Conservation (phyloP, 1,140 invertebrate species). For the Lasaia peninsularis region DNA sequence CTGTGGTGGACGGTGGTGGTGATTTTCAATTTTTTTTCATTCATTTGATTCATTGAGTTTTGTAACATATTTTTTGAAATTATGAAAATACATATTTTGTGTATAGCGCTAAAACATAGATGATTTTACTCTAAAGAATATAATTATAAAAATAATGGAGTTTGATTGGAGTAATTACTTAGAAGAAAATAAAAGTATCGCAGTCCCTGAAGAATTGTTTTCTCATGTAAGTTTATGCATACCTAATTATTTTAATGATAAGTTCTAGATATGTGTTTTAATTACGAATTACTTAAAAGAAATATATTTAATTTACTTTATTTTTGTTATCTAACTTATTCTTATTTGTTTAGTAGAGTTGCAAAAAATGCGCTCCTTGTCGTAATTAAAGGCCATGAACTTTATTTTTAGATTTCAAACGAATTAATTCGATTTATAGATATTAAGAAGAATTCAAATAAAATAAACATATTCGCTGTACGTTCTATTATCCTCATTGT, state of each 20-base stretch:
- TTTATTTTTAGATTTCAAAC: constrained; percentile 33
- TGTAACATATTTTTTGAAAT: background rate
- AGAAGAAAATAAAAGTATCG: constrained; percentile 55
- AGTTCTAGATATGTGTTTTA: background rate
- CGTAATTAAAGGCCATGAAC: constrained; percentile 27
- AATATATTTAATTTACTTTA: background rate
- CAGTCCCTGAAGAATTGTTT: constrained; percentile 71
- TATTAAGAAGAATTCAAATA: background rate
- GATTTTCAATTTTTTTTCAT: background rate
- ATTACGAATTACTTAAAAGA: too few species aligned
- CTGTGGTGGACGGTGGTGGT: background rate
- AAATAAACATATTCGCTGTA: background rate
- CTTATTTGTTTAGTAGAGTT: too few species aligned
- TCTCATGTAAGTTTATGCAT: constrained; percentile 58
- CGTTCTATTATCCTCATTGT: constrained; percentile 34
- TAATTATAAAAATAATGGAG: constrained; percentile 34
- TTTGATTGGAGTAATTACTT: constrained; percentile 70
- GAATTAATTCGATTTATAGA: constrained; percentile 10
- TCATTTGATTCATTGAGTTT: background rate
- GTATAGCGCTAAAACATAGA: background rate
- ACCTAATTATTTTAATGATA: background rate
- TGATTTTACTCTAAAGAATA: constrained; percentile 14
- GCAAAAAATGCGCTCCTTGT: constrained; percentile 2
- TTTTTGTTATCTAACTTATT: background rate
- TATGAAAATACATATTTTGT: background rate